These are phyloP conservation scores for Ptycholaimellus sp. DNA, from an alignment of 2,888 invertebrate genomes.

Conservation along the genomic window DNA sequence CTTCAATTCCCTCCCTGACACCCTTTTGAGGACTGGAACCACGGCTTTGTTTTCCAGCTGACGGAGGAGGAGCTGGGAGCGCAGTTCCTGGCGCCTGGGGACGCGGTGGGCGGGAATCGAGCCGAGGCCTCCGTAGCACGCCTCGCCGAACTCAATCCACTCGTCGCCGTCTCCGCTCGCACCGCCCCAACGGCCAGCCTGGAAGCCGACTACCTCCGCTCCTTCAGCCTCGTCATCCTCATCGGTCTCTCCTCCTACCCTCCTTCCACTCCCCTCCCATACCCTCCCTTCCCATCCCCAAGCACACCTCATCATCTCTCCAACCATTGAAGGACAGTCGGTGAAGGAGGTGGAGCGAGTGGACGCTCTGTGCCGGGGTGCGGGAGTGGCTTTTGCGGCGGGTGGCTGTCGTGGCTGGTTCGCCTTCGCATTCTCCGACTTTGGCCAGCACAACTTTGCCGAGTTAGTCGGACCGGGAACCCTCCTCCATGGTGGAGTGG, in stretches of 20 bases:
- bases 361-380: not conserved
- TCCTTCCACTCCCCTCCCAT: too few relatives aligned
- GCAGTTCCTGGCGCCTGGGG: slow-evolving; percentile 49
- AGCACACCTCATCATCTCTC: too few relatives aligned
- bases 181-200: slow-evolving; percentile 5
- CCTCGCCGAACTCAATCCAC: slow-evolving; percentile 65
- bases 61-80: slow-evolving; percentile 47
- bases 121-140: slow-evolving; percentile 54
- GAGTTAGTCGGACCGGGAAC: slow-evolving; percentile 44
- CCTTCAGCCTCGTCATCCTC: slow-evolving; percentile 59
- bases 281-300: too few relatives aligned
- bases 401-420: slow-evolving; percentile 65
- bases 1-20: not conserved
- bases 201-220: slow-evolving; percentile 42
- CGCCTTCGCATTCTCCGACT: slow-evolving; percentile 69
- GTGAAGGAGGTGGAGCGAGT: too few relatives aligned
- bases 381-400: slow-evolving; percentile 31
- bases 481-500: too few relatives aligned
- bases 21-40: not conserved
- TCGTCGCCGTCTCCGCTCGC: slow-evolving; percentile 49
- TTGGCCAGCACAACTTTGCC: slow-evolving; percentile 46
- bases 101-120: slow-evolving; percentile 37
- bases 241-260: slow-evolving; percentile 46
- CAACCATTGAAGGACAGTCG: too few relatives aligned
- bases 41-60: slow-evolving; percentile 15